Evolutionary conservation across 2,888 invertebrate species (phyloP).

Genomic region (Andrena bicolor): DNA sequence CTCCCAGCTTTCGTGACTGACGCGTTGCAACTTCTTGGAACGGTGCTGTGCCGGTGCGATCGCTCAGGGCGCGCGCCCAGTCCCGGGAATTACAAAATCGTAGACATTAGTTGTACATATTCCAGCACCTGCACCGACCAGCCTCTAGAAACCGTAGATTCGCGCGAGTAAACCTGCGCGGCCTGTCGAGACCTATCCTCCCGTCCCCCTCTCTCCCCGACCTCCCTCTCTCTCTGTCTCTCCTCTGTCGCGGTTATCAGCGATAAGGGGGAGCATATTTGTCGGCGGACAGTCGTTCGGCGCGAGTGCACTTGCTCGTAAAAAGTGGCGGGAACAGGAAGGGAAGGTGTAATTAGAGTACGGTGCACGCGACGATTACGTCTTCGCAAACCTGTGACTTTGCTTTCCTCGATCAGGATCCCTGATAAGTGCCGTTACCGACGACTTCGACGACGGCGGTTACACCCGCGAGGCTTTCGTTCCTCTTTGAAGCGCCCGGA

Average conservation of each 20-base stretch:
- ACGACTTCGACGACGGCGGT: neutral
- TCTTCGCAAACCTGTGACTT: conserved; percentile 20
- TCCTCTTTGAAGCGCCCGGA: neutral
- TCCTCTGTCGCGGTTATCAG: conserved; percentile 49
- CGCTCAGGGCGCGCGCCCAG: conserved; percentile 29
- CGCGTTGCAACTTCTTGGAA: conserved; percentile 56
- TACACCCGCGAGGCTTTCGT: neutral
- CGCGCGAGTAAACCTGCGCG: neutral
- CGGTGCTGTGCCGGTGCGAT: conserved; percentile 50
- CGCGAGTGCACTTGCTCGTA: conserved; percentile 25
- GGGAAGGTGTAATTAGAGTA: conserved; percentile 22
- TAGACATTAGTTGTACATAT: conserved; percentile 59
- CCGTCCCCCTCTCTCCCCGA: conserved; percentile 40
- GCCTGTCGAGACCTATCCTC: conserved; percentile 43
- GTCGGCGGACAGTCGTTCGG: conserved; percentile 19
- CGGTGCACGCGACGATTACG: conserved; percentile 22
- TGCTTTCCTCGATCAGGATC: conserved; percentile 5
- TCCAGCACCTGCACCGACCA: conserved; percentile 43
- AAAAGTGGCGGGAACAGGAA: neutral
- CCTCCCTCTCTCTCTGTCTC: conserved; percentile 8
- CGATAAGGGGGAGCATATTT: conserved; percentile 46
- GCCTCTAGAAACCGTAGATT: conserved; percentile 31
- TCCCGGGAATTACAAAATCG: conserved; percentile 66
- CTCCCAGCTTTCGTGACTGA: conserved; percentile 67
- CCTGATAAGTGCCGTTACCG: conserved; percentile 1